These are phyloP conservation scores for Leucoptera coffeella DNA, from an alignment of 2,888 invertebrate genomes.

Conservation along the genomic window DNA sequence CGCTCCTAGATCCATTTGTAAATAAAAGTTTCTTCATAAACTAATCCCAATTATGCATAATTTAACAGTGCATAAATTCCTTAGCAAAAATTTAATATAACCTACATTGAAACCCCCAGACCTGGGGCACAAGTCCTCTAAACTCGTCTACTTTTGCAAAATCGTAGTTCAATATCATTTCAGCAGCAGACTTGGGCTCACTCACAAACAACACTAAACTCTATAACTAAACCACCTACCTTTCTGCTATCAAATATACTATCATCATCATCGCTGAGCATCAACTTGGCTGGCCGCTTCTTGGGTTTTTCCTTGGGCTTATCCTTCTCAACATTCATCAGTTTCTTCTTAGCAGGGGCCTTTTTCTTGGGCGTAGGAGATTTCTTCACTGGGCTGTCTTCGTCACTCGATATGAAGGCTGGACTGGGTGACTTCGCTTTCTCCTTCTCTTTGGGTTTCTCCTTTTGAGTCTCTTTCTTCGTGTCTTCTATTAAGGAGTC, in stretches of 20 bases:
- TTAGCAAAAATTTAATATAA: too few relatives aligned
- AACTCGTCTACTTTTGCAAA: too few relatives aligned
- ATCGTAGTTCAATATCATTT: too few relatives aligned
- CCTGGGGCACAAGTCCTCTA: too few relatives aligned
- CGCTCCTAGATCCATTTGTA: too few relatives aligned
- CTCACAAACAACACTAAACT: too few relatives aligned
- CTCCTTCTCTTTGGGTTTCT: slow-evolving; percentile 10
- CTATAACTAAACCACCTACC: slow-evolving; percentile 18
- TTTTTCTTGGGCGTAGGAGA: slow-evolving; percentile 27
- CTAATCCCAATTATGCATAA: too few relatives aligned
- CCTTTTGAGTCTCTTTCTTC: slow-evolving; percentile 19
- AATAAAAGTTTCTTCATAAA: too few relatives aligned
- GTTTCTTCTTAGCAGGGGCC: slow-evolving; percentile 22
- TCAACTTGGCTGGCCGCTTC: slow-evolving; percentile 27
- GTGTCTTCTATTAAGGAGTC: slow-evolving; percentile 44
- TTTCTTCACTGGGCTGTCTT: slow-evolving; percentile 12
- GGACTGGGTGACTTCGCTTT: slow-evolving; percentile 5
- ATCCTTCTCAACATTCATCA: slow-evolving; percentile 15
- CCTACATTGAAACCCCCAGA: too few relatives aligned
- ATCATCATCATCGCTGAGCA: slow-evolving; percentile 28
- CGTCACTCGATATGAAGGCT: slow-evolving; percentile 13
- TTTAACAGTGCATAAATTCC: too few relatives aligned
- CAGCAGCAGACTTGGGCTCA: too few relatives aligned
- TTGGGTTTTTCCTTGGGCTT: slow-evolving; percentile 25
- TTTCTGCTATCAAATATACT: slow-evolving; percentile 45